Evolutionary conservation across 2,797 vertebrate species (phyloP).

Genomic region (Glossophaga mutica): DNA sequence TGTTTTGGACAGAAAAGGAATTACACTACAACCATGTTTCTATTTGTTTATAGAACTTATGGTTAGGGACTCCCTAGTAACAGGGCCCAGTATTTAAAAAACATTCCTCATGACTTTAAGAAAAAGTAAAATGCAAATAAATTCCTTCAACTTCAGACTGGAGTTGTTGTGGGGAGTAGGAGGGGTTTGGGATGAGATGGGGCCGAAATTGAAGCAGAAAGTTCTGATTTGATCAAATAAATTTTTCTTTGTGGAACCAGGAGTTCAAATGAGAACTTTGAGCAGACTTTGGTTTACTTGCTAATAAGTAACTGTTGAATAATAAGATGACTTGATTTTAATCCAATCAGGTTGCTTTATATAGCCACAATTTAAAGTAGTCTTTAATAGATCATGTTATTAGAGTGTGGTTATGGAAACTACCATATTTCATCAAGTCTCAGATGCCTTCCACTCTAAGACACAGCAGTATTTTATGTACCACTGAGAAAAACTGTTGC

Average conservation of each 20-base stretch:
- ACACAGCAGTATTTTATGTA: conserved; percentile 51
- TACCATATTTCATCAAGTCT: conserved; percentile 66
- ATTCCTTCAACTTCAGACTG: conserved; percentile 27
- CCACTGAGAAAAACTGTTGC: conserved; percentile 38
- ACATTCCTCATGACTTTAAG: conserved; percentile 36
- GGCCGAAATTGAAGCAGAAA: conserved; percentile 22
- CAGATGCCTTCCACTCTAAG: conserved; percentile 52
- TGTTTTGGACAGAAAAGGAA: conserved; percentile 56
- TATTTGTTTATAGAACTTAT: conserved; percentile 48
- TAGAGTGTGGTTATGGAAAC: conserved; percentile 59
- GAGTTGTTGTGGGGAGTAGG: neutral
- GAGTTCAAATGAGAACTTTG: conserved; percentile 30
- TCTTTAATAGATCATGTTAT: conserved; percentile 56
- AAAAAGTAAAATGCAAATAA: conserved; percentile 38
- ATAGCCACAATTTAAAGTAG: conserved; percentile 51
- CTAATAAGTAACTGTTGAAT: conserved; percentile 47
- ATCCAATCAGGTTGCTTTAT: conserved; percentile 50
- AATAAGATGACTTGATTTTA: conserved; percentile 51
- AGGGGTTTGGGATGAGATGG: neutral
- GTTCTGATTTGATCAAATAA: conserved; percentile 24
- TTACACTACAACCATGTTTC: conserved; percentile 1
- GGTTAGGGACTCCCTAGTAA: conserved; percentile 35
- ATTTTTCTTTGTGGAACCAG: conserved; percentile 35
- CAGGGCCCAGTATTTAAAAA: conserved; percentile 33
- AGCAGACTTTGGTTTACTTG: conserved; percentile 45